Base-by-base conservation (phyloP, 2,113 vertebrate species). In the Eulemur macaco region DNA sequence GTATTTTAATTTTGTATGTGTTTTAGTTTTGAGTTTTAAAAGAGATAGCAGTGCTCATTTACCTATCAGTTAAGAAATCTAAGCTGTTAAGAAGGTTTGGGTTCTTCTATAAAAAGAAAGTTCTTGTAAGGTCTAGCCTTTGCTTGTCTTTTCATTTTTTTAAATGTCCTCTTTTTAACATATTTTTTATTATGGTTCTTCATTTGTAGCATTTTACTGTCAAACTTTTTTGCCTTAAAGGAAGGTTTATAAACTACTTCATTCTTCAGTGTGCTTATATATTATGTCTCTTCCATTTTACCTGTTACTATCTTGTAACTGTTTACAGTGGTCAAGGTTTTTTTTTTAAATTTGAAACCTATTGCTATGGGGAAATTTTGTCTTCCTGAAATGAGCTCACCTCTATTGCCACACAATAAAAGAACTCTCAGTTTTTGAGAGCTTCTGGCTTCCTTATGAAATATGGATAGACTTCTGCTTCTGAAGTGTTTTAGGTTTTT, bases 371-470 rank as follows among this genome's bases (percentile, higher is more conserved):
- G 93, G 91, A 95, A 77, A 90, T 97, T 92, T 96, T 87, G 86
- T 94, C 95, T 77, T 93, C 82, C 77, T 88, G 77, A 96, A 86
- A 84, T 95, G 73, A 96, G 23, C 56, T 97, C 78, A 94, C 89
- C 86, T 97, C 93, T 94, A 6, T 83, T 96, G 91, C 94, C 63
- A 83, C 42, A 92, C 45, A 86, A 64, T 96, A 90, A 95, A 96
- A 91, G 91, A 87, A 89, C 47, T 94, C 84, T 96, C 89, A 91
- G 91, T 23, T 83, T 95, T 95, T 64, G 54, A 92, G 95, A 96
- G 89, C 74, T 96, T 96, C 88, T 95, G 82, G 54, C 73, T 97
- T 96, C 56, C 91, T 97, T 89, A 93, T 96, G 94, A 97, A 97
- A 96, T 96, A 95, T 93, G 86, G 68, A 89, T 94, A 82, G 78